A percentile compares a stretch with the other conserved stretches of the same genome.
phyloP scores from a whole-genome alignment of 2,888 invertebrate genomes.

The Epistrophella euchroma region DNA sequence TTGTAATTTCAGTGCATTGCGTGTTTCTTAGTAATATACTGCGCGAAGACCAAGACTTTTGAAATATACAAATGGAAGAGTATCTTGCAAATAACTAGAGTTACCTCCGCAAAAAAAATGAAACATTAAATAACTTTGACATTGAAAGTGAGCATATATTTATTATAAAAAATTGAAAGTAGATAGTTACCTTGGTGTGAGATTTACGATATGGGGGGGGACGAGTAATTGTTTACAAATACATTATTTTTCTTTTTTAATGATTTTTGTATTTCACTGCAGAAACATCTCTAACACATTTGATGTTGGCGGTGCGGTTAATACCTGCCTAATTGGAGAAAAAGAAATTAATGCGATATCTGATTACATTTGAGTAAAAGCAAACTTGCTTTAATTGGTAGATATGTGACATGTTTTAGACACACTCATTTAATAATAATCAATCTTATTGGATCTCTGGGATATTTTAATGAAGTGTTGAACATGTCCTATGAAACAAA shows the following conservation, averaged over 20 bases:
- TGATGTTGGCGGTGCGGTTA: not conserved
- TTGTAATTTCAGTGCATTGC: conserved; percentile 32
- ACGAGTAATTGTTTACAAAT: not conserved
- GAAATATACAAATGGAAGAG: conserved; percentile 34
- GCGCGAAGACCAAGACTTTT: conserved; percentile 23
- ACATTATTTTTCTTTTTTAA: conserved; percentile 2
- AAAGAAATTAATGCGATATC: conserved; percentile 8
- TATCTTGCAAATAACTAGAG: conserved; percentile 5
- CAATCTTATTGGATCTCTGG: too few relatives aligned
- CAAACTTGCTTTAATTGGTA: conserved; percentile 8
- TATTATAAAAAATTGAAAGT: conserved; percentile 71
- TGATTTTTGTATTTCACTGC: not conserved
- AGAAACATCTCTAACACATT: not conserved
- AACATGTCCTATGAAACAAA: too few relatives aligned
- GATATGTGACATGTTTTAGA: conserved; percentile 11
- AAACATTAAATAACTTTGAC: conserved; percentile 71
- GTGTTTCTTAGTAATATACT: conserved; percentile 48
- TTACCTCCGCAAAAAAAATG: not conserved
- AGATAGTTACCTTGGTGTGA: conserved; percentile 52
- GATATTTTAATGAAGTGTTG: not conserved
- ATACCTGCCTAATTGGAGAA: conserved; percentile 12
- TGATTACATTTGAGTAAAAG: conserved; percentile 11
- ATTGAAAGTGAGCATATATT: conserved; percentile 70
- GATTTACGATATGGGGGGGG: conserved; percentile 19
- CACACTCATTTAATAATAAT: conserved; percentile 10